Conservation (phyloP, 2,797 vertebrate genomes). For the Otolemur crassicaudatus region DNA sequence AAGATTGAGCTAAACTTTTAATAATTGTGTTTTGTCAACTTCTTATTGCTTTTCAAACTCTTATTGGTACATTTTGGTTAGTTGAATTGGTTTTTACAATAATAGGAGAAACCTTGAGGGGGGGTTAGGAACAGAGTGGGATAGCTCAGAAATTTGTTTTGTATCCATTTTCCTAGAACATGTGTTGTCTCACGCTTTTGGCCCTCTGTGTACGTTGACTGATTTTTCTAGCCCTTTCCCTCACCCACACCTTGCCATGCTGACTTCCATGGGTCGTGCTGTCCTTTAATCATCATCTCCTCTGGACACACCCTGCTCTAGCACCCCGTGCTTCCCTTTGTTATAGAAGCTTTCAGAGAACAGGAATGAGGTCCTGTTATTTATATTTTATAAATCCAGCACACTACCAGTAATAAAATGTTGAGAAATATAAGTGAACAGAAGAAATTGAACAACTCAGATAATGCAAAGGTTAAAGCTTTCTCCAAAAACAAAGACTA, state of each 20-base stretch:
- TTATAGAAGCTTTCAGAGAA: neutral
- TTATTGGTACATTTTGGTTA: neutral
- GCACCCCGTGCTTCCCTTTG: neutral
- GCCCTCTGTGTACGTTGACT: too few species aligned
- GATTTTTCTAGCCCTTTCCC: neutral
- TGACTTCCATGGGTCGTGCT: neutral
- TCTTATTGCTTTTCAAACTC: neutral
- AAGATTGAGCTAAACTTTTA: neutral
- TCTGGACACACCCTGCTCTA: neutral
- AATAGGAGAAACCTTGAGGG: neutral
- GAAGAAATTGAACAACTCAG: neutral
- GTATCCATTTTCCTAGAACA: neutral
- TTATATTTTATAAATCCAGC: neutral
- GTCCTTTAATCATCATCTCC: neutral
- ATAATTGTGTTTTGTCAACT: neutral
- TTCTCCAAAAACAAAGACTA: neutral
- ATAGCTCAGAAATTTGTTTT: neutral
- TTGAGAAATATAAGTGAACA: neutral
- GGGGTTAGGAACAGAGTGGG: accelerated
- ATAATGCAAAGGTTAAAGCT: neutral
- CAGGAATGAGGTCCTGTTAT: too few species aligned
- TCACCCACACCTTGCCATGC: neutral
- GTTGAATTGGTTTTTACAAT: neutral
- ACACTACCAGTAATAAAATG: neutral
- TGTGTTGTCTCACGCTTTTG: neutral